Evolutionary conservation across 2,888 invertebrate genomes (phyloP).

Genomic region (Drosophila macrospina): DNA sequence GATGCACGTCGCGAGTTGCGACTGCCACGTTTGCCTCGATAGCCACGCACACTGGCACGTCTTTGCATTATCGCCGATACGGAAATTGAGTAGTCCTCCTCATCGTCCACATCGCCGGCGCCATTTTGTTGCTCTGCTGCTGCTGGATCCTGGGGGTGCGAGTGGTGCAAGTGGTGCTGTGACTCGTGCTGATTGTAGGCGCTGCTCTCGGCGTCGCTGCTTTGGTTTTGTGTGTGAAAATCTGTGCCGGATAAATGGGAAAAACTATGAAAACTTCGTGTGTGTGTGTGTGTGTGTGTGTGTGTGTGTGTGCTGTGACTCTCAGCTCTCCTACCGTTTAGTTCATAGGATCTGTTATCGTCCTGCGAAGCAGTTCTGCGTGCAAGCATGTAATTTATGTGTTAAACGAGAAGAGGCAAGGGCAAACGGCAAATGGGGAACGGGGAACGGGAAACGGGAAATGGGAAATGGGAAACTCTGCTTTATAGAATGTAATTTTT

Average conservation of each 20-base stretch:
- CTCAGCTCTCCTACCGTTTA: constrained; percentile 68
- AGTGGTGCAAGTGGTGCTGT: constrained; percentile 22
- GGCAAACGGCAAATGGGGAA: too few relatives aligned
- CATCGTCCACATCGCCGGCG: constrained; percentile 86
- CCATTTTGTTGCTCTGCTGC: constrained; percentile 34
- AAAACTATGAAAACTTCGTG: constrained; percentile 7
- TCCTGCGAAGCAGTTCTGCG: constrained; percentile 72
- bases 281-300: too few relatives aligned
- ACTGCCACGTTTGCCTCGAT: constrained; percentile 87
- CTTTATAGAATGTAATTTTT: not conserved
- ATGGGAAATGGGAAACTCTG: not conserved
- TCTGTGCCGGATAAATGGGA: constrained; percentile 37
- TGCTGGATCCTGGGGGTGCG: constrained; percentile 19
- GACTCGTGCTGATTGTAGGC: constrained; percentile 47
- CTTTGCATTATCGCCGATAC: constrained; percentile 93
- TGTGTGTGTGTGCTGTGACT: too few relatives aligned
- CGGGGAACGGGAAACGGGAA: not conserved
- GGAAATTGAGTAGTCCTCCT: constrained; percentile 94
- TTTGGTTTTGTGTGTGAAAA: constrained; percentile 58
- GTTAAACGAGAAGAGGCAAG: too few relatives aligned
- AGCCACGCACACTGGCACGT: constrained; percentile 90
- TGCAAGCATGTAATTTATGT: constrained; percentile 19
- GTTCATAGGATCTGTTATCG: constrained; percentile 64
- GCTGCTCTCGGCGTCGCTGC: constrained; percentile 62
- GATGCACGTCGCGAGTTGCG: constrained; percentile 87